phyloP scores from a whole-genome alignment of 2,113 vertebrate genomes.

The Cynopterus brachyotis region DNA sequence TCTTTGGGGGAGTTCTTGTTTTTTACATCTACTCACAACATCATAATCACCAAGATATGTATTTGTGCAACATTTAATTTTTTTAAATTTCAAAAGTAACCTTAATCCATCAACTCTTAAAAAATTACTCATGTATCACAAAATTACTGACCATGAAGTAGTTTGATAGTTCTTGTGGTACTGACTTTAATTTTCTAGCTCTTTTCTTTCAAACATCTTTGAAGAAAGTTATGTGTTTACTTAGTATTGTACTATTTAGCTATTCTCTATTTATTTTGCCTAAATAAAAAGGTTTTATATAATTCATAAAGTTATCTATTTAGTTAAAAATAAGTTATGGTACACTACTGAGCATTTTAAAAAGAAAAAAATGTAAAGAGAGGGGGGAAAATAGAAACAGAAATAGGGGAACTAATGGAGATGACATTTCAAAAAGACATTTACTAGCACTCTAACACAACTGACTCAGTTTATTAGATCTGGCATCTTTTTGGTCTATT shows the following conservation, averaged over 20 bases:
- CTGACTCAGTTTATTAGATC: constrained; percentile 27
- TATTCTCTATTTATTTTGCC: constrained; percentile 26
- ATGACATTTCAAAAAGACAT: constrained; percentile 53
- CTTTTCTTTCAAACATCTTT: constrained; percentile 7
- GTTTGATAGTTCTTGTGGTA: background rate
- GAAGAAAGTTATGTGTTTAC: background rate
- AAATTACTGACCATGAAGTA: background rate
- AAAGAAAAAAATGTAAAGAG: background rate
- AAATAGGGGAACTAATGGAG: background rate
- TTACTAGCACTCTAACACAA: background rate
- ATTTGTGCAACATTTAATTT: background rate
- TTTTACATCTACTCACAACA: background rate
- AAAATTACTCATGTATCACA: background rate
- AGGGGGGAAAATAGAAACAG: background rate
- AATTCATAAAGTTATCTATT: constrained; percentile 44
- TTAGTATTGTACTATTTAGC: background rate
- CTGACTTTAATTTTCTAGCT: constrained; percentile 22
- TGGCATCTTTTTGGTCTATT: background rate
- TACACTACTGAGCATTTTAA: background rate
- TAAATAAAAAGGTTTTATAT: constrained; percentile 12
- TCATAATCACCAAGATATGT: background rate
- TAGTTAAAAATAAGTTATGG: background rate
- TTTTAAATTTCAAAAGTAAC: background rate
- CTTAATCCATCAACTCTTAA: background rate
- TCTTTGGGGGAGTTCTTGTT: background rate